Evolutionary conservation across 2,888 invertebrate genomes (phyloP).

Genomic region (Drosophila hamatofila): DNA sequence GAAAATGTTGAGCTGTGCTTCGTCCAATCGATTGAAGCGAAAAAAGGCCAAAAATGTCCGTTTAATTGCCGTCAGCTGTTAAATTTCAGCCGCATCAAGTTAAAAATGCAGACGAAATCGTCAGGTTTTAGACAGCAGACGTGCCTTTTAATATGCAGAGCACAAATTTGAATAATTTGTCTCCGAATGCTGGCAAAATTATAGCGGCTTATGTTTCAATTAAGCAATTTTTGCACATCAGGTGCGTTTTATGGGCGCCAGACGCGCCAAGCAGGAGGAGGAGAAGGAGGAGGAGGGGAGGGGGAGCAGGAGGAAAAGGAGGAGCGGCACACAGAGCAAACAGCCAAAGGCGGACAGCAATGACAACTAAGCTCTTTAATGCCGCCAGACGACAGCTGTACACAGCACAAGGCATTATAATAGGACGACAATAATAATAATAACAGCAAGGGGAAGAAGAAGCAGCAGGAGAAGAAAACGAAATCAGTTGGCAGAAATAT

Average conservation of each 20-base stretch:
- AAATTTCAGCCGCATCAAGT: slow-evolving; percentile 15
- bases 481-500: slow-evolving; percentile 47
- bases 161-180: slow-evolving; percentile 74
- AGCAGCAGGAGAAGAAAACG: slow-evolving; percentile 27
- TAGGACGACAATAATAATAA: slow-evolving; percentile 3
- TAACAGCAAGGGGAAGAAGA: neutral
- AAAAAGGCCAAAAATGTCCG: neutral
- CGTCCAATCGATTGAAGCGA: slow-evolving; percentile 53
- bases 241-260: slow-evolving; percentile 72
- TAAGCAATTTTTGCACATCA: slow-evolving; percentile 77
- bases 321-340: slow-evolving; percentile 11
- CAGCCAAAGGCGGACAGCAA: slow-evolving; percentile 26
- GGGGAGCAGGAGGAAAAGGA: neutral
- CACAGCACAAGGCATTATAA: slow-evolving; percentile 40
- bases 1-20: neutral
- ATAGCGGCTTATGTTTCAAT: slow-evolving; percentile 80
- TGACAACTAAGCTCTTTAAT: slow-evolving; percentile 71
- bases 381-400: slow-evolving; percentile 55
- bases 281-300: slow-evolving; percentile 1
- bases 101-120: slow-evolving; percentile 20
- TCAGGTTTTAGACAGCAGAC: slow-evolving; percentile 33
- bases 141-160: slow-evolving; percentile 66
- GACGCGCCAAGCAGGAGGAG: slow-evolving; percentile 40
- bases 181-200: slow-evolving; percentile 55
- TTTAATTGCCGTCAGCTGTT: slow-evolving; percentile 61